Evolutionary conservation across 2,113 vertebrate genomes (phyloP), one percentile per base, ranked within the genome.

Genomic region (Phalacrocorax brasilianus): DNA sequence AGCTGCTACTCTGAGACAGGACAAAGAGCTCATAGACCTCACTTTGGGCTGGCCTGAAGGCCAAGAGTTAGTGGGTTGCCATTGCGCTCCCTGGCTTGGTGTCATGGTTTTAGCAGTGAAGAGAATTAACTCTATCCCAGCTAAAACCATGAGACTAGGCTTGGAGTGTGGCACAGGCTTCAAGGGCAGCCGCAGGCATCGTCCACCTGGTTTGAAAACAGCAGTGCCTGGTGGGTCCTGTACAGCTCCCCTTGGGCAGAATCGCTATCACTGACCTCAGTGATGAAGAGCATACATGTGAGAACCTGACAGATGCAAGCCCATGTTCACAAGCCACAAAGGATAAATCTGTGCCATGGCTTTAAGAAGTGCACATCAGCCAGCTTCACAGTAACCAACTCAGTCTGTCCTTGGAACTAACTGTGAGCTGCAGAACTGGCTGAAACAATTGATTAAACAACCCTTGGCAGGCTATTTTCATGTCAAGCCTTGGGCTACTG

Each of bases 281-380:
- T n/a, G 58, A 47, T 19, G 21, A 40, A 42, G 16, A 56, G 15
- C 18, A 58, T 20, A 49, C 11, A 17, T 32, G 28, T 50, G 28
- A 66, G 52, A 65, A 93, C 59, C 2, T 0, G 2, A 8, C 21
- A 14, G 4, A 26, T 35, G 14, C 28, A 87, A 78, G 6, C n/a
- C 16, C 1, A 1, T 18, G 40, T 30, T 84, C 40, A 28, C 27
- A 55, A 59, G 27, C 14, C 40, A 33, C 21, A 50, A 61, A 81
- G 18, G 4, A n/a, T 49, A 3, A 5, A 13, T 14, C 32, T 0
- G 0, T 32, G 27, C 17, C 3, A 2, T n/a, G n/a, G 52, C 14
- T 44, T 80, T 81, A 24, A 27, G 58, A 77, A 23, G 14, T 33
- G n/a, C 14, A 18, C 45, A 20, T 75, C 44, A 61, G n/a, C 13